Evolutionary conservation across 2,797 vertebrate genomes (phyloP).

Genomic region (Lithobates sylvaticus): DNA sequence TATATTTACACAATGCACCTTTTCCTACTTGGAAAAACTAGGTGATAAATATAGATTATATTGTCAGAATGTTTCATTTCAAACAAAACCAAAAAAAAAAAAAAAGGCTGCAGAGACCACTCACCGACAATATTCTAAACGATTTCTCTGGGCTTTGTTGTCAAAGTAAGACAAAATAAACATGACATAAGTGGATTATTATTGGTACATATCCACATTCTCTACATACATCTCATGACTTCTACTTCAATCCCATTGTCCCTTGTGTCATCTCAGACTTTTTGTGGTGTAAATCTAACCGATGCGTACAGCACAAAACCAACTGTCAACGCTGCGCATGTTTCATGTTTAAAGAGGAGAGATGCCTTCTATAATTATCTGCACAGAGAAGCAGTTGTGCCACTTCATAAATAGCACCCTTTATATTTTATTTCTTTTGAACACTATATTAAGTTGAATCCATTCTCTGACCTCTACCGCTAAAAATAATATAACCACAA

Average conservation of each 20-base stretch:
- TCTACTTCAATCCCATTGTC: neutral
- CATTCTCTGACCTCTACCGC: too few relatives aligned
- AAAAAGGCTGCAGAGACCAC: too few relatives aligned
- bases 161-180: neutral
- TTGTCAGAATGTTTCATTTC: too few relatives aligned
- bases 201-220: neutral
- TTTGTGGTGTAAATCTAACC: neutral
- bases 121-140: too few relatives aligned
- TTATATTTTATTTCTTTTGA: neutral
- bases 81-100: too few relatives aligned
- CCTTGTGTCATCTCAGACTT: neutral
- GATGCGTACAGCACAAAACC: neutral
- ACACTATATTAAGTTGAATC: neutral
- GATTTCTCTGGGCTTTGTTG: neutral
- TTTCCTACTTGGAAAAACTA: too few relatives aligned
- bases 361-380: neutral
- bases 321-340: neutral
- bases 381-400: neutral
- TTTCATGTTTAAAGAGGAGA: neutral
- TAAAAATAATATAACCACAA: too few relatives aligned
- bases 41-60: too few relatives aligned
- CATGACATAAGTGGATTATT: neutral
- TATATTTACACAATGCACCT: too few relatives aligned
- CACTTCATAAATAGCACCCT: neutral
- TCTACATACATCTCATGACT: neutral